Conservation (phyloP, 2,113 vertebrate species). For the Mastomys natalensis region DNA sequence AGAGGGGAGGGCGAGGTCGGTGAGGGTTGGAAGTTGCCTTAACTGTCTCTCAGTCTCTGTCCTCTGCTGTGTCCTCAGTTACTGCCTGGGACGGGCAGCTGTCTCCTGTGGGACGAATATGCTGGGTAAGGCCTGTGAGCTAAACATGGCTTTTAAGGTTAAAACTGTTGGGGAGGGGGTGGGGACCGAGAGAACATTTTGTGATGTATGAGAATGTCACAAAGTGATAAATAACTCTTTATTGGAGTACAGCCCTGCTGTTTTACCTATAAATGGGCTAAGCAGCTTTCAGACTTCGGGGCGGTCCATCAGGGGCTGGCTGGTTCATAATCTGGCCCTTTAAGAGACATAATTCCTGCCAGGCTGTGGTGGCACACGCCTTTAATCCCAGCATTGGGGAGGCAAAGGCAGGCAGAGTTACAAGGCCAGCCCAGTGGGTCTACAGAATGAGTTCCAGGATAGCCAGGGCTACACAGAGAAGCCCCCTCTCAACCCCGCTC, state of each 20-base stretch:
- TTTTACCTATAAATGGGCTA: background rate
- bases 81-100: background rate
- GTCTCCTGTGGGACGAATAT: background rate
- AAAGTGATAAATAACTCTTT: background rate
- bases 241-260: background rate
- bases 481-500: background rate
- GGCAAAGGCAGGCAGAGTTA: background rate
- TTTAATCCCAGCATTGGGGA: background rate
- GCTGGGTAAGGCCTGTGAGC: background rate
- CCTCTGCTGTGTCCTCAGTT: background rate
- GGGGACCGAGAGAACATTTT: background rate
- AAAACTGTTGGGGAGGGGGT: background rate
- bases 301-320: background rate
- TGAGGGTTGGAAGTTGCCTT: fast-evolving
- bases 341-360: background rate
- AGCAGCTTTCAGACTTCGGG: background rate
- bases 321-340: background rate
- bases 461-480: background rate
- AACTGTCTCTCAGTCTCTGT: background rate
- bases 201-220: background rate
- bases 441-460: background rate
- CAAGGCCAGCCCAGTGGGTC: background rate
- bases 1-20: background rate
- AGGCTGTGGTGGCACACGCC: background rate
- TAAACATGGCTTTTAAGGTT: conserved; percentile 29